Percentiles rank a stretch among this genome's conserved stretches.
These are phyloP conservation scores for Eremophila alpestris DNA, from an alignment of 2,797 vertebrate genomes.

Conservation along the genomic window DNA sequence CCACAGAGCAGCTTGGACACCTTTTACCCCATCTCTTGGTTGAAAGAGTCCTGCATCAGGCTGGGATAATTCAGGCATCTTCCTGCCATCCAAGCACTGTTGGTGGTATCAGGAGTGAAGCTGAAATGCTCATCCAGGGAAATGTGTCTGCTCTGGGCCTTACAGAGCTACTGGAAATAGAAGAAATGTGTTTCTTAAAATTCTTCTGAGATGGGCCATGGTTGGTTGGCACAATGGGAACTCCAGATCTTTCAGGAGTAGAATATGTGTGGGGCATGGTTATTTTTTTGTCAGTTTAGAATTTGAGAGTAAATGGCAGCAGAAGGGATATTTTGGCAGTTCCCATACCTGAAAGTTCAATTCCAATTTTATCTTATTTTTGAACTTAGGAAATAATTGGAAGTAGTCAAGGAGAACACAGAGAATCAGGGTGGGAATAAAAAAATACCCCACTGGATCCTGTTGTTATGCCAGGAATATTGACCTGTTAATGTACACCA, in stretches of 20 bases:
- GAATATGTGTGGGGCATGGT: neutral
- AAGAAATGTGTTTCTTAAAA: neutral
- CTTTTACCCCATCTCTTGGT: neutral
- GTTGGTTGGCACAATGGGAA: neutral
- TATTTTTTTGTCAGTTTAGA: neutral
- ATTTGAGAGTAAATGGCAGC: neutral
- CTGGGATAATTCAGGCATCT: neutral
- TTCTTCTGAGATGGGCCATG: fast-evolving
- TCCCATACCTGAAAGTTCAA: neutral
- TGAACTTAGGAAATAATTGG: neutral
- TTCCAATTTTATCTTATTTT: neutral
- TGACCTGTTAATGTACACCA: too few relatives aligned
- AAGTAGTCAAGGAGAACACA: neutral
- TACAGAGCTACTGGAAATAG: neutral
- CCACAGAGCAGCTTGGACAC: neutral
- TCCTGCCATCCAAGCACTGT: neutral
- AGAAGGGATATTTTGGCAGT: neutral
- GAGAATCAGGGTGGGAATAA: neutral
- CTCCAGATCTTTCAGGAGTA: neutral
- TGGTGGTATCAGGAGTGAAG: neutral
- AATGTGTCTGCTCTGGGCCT: neutral
- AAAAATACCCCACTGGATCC: neutral
- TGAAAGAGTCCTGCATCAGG: neutral
- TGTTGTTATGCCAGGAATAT: neutral
- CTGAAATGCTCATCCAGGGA: neutral